Conservation (phyloP, 2,888 invertebrate species). For the Hecatera dysodea region DNA sequence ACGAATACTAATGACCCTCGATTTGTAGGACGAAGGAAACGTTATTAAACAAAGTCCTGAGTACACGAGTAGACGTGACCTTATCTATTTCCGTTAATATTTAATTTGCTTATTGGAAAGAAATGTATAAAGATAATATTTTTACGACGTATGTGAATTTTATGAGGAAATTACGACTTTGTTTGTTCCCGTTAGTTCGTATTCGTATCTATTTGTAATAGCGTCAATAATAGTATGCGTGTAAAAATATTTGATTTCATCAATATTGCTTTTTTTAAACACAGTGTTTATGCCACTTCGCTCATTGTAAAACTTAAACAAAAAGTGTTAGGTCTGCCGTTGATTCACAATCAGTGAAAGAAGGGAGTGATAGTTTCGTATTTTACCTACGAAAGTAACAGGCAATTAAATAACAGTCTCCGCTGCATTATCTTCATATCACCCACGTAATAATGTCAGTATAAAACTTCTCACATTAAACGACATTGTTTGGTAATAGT, state of each 20-base stretch:
- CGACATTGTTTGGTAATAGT: conserved; percentile 9
- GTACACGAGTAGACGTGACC: not conserved
- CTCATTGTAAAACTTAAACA: no score
- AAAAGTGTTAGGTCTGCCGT: no score
- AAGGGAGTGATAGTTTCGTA: no score
- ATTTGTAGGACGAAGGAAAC: not conserved
- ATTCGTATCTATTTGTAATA: not conserved
- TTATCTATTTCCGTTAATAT: conserved; percentile 5
- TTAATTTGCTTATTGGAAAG: conserved; percentile 4
- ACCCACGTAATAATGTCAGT: not conserved
- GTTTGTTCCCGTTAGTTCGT: conserved; percentile 19
- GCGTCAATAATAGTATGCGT: not conserved
- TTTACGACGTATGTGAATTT: conserved; percentile 19
- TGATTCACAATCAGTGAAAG: no score
- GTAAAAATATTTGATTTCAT: not conserved
- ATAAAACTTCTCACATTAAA: conserved; percentile 14
- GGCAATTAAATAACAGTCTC: not conserved
- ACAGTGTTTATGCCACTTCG: no score
- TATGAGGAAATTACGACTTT: conserved; percentile 31
- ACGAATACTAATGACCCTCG: conserved; percentile 11
- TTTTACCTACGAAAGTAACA: not conserved
- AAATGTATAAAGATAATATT: conserved; percentile 19
- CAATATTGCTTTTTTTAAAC: not conserved
- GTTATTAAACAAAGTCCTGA: conserved; percentile 7
- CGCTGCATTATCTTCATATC: not conserved